Conservation (phyloP, 1,140 invertebrate species). For the Bombus affinis region DNA sequence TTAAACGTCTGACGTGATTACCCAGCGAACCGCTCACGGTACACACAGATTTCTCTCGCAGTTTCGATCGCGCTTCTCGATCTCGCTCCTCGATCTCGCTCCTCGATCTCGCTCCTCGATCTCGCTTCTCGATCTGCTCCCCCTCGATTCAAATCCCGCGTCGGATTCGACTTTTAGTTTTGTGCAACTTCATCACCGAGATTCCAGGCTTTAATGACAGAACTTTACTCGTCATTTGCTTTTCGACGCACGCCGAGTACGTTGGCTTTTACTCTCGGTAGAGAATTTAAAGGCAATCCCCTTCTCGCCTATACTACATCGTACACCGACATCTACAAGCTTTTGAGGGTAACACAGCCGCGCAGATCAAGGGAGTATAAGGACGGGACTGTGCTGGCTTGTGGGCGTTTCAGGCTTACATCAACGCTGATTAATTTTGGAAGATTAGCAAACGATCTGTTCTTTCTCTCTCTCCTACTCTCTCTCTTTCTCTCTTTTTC, state of each 20-base stretch:
- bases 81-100: too few relatives aligned
- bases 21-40: background rate
- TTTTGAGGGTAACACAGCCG: background rate
- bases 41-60: background rate
- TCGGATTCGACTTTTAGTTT: conserved; percentile 18
- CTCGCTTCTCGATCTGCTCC: background rate
- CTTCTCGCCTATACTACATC: background rate
- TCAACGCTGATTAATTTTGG: conserved; percentile 71
- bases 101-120: background rate
- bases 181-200: background rate
- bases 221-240: conserved; percentile 36
- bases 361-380: conserved; percentile 20
- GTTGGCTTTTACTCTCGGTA: background rate
- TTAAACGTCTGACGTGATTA: background rate
- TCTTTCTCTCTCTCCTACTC: too few relatives aligned
- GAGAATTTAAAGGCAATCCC: background rate
- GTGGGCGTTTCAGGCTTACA: conserved; percentile 50
- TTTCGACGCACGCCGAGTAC: conserved; percentile 17
- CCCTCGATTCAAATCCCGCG: background rate
- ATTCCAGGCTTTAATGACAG: conserved; percentile 16
- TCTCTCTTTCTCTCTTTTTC: too few relatives aligned
- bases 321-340: too few relatives aligned
- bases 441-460: conserved; percentile 62
- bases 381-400: conserved; percentile 14
- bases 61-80: too few relatives aligned